Percentiles rank a stretch among this genome's conserved stretches.
These are phyloP conservation scores for Ochropleura plecta DNA, from an alignment of 2,888 invertebrate species.

Conservation along the genomic window DNA sequence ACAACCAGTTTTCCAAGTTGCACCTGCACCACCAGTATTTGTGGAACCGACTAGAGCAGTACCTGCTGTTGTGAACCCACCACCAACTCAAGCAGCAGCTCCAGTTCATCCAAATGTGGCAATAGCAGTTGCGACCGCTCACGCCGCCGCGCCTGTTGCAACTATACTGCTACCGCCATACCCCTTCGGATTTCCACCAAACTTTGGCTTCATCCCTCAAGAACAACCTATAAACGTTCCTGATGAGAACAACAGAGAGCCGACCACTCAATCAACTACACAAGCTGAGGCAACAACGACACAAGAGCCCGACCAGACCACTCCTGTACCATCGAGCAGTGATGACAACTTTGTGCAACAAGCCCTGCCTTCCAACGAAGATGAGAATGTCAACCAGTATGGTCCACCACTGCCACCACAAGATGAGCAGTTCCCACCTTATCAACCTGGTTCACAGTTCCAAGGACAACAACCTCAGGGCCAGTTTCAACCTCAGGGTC, in stretches of 20 bases:
- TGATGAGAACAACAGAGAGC: conserved; percentile 75
- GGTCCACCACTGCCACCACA: conserved; percentile 65
- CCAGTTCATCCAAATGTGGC: conserved; percentile 82
- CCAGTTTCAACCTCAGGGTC: conserved; percentile 32
- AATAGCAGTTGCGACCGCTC: conserved; percentile 85
- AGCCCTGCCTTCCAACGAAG: conserved; percentile 81
- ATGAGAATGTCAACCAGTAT: conserved; percentile 80
- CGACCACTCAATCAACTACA: conserved; percentile 78
- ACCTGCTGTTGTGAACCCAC: conserved; percentile 58
- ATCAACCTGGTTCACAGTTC: conserved; percentile 55
- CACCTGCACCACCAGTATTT: conserved; percentile 66
- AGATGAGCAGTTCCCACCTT: conserved; percentile 47
- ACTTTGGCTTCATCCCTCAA: conserved; percentile 78
- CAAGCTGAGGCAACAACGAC: conserved; percentile 74
- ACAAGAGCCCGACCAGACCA: conserved; percentile 75
- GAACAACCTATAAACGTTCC: conserved; percentile 73
- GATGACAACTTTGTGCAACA: conserved; percentile 82
- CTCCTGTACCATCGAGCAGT: conserved; percentile 79
- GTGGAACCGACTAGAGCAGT: conserved; percentile 56
- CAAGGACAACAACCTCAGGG: conserved; percentile 36
- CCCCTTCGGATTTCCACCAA: conserved; percentile 84
- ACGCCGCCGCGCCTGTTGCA: conserved; percentile 86
- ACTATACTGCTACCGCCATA: conserved; percentile 86
- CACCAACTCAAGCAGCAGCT: conserved; percentile 65
- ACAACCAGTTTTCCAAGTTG: conserved; percentile 68